These are phyloP conservation scores for Microchrysa polita DNA, from an alignment of 2,888 invertebrate genomes.

Conservation along the genomic window DNA sequence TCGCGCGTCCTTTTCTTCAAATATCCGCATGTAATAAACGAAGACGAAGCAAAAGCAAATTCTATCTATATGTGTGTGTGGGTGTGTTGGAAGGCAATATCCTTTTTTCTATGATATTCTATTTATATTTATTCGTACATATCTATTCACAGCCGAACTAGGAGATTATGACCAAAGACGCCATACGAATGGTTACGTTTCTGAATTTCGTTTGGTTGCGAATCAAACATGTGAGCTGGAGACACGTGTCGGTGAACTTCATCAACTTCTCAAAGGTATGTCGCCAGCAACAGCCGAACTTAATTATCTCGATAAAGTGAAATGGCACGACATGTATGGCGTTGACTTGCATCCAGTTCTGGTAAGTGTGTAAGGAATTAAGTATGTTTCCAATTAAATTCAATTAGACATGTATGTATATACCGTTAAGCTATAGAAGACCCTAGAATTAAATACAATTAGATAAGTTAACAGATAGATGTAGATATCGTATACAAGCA, in stretches of 20 bases:
- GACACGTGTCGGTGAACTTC: constrained; percentile 85
- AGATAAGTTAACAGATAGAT: too few species aligned
- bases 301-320: constrained; percentile 95
- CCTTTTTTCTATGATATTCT: neutral
- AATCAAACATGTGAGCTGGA: constrained; percentile 94
- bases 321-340: constrained; percentile 99
- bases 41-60: too few species aligned
- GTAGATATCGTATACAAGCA: too few species aligned
- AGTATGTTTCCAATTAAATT: too few species aligned
- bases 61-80: too few species aligned
- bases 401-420: too few species aligned
- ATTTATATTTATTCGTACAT: neutral
- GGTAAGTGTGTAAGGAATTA: constrained; percentile 69
- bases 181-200: constrained; percentile 90
- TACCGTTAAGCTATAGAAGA: too few species aligned
- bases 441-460: too few species aligned
- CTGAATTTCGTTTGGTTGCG: constrained; percentile 91
- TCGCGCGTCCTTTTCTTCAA: too few species aligned
- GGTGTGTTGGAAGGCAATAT: too few species aligned
- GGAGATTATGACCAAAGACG: constrained; percentile 92
- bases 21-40: too few species aligned
- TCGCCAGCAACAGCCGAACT: constrained; percentile 90
- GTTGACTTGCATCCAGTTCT: constrained; percentile 96
- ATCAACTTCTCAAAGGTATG: constrained; percentile 79
- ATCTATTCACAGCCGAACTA: constrained; percentile 79